A percentile compares a stretch with the other conserved stretches of the same genome.
Evolutionary conservation across 2,797 vertebrate species (phyloP).

Genomic region (Brotula barbata): DNA sequence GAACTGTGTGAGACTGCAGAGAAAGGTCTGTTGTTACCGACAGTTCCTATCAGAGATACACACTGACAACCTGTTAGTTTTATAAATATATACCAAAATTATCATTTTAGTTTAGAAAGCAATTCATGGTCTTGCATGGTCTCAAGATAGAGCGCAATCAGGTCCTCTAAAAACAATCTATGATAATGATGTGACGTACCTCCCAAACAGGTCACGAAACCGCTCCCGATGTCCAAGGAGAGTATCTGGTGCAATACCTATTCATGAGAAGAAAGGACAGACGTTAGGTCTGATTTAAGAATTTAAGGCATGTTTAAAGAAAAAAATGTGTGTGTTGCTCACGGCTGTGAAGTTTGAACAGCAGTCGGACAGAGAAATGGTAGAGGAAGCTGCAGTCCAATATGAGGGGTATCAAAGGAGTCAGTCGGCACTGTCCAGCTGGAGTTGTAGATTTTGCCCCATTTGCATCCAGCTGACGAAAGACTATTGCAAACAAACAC

Average conservation of each 20-base stretch:
- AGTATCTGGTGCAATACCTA: slow-evolving; percentile 89
- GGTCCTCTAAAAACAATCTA: no score
- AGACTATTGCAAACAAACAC: slow-evolving; percentile 49
- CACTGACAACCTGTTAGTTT: no score
- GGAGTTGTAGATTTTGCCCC: slow-evolving; percentile 76
- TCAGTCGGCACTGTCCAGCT: slow-evolving; percentile 91
- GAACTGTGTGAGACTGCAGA: slow-evolving; percentile 87
- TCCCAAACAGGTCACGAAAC: slow-evolving; percentile 91
- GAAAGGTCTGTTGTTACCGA: slow-evolving; percentile 15
- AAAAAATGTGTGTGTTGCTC: slow-evolving; percentile 67
- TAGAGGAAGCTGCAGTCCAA: slow-evolving; percentile 96
- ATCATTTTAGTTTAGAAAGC: no score
- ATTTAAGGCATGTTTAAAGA: accelerated
- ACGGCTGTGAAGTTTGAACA: slow-evolving; percentile 98
- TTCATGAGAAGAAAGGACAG: not conserved
- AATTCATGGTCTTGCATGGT: no score
- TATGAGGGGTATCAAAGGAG: slow-evolving; percentile 91
- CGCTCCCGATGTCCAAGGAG: slow-evolving; percentile 94
- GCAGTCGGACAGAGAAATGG: slow-evolving; percentile 89
- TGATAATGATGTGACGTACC: slow-evolving; percentile 71
- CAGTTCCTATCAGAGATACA: not conserved
- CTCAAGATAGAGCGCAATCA: no score
- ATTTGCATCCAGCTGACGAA: slow-evolving; percentile 77
- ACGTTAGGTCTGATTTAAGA: not conserved
- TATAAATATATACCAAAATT: no score